These are phyloP conservation scores for Myoxocephalus aenaeus DNA, from an alignment of 2,797 vertebrate species.

Conservation along the genomic window DNA sequence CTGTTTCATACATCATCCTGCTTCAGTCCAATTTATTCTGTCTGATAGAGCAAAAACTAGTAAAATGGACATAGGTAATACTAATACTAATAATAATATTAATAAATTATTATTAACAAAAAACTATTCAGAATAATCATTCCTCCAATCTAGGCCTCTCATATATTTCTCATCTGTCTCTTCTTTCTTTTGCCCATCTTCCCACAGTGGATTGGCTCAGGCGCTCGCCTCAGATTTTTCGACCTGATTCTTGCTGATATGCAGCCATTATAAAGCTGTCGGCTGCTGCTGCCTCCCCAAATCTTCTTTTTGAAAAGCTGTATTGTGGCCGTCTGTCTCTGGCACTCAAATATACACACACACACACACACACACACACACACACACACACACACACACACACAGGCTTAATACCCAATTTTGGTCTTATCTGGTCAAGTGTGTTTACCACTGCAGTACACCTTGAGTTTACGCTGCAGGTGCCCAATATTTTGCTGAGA, in stretches of 20 bases:
- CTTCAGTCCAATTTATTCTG: conserved; percentile 27
- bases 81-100: background rate
- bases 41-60: conserved; percentile 40
- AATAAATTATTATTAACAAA: conserved; percentile 15
- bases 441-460: conserved; percentile 65
- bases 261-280: conserved; percentile 41
- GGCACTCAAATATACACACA: conserved; percentile 28
- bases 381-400: conserved; percentile 26
- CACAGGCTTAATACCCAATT: conserved; percentile 57
- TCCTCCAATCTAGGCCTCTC: conserved; percentile 40
- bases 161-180: conserved; percentile 57
- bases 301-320: conserved; percentile 57
- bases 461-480: conserved; percentile 66
- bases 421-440: conserved; percentile 75
- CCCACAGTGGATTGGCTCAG: conserved; percentile 46
- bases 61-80: conserved; percentile 2
- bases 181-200: conserved; percentile 49
- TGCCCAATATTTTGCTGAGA: conserved; percentile 63
- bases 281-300: conserved; percentile 43
- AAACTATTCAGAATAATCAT: conserved; percentile 55
- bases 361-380: conserved; percentile 3
- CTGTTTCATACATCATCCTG: conserved; percentile 31
- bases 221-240: conserved; percentile 48
- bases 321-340: conserved; percentile 59
- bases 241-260: conserved; percentile 42